These are phyloP conservation scores for Coleophora deauratella DNA, from an alignment of 2,888 invertebrate genomes.

Conservation along the genomic window DNA sequence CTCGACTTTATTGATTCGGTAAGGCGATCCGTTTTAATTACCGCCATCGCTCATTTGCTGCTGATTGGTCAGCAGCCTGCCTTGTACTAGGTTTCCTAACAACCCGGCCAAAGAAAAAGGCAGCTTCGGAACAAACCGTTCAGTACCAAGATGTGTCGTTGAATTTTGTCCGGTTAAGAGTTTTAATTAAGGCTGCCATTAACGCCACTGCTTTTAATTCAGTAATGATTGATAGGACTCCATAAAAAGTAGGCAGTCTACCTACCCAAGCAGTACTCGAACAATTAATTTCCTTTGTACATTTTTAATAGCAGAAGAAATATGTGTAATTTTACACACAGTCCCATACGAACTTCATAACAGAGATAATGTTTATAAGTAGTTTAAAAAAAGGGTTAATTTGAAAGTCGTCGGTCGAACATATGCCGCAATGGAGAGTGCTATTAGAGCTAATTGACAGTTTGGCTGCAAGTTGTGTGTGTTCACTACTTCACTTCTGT, in stretches of 20 bases:
- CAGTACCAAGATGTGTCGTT: background rate
- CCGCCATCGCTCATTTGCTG: slow-evolving; percentile 63
- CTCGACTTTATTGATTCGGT: slow-evolving; percentile 70
- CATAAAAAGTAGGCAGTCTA: slow-evolving; percentile 13
- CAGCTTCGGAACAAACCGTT: slow-evolving; percentile 1
- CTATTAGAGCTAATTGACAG: slow-evolving; percentile 64
- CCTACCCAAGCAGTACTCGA: too few species aligned
- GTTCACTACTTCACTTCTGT: slow-evolving; percentile 54
- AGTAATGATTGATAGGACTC: slow-evolving; percentile 9
- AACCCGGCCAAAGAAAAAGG: slow-evolving; percentile 22
- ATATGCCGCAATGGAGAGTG: slow-evolving; percentile 52
- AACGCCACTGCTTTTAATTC: slow-evolving; percentile 18
- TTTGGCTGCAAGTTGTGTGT: slow-evolving; percentile 41
- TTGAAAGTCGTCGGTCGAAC: slow-evolving; percentile 50
- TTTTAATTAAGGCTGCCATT: slow-evolving; percentile 25
- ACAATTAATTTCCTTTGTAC: too few species aligned
- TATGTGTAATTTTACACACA: too few species aligned
- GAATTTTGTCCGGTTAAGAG: slow-evolving; percentile 14
- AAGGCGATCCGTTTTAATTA: slow-evolving; percentile 73
- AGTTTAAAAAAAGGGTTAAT: slow-evolving; percentile 56
- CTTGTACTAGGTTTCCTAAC: slow-evolving; percentile 19
- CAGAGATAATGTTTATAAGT: slow-evolving; percentile 13
- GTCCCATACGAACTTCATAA: too few species aligned
- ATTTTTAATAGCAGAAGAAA: too few species aligned
- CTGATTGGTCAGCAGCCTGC: slow-evolving; percentile 46